These are phyloP conservation scores for Atopsyche davidsoni DNA, from an alignment of 1,140 invertebrate species.

Conservation along the genomic window DNA sequence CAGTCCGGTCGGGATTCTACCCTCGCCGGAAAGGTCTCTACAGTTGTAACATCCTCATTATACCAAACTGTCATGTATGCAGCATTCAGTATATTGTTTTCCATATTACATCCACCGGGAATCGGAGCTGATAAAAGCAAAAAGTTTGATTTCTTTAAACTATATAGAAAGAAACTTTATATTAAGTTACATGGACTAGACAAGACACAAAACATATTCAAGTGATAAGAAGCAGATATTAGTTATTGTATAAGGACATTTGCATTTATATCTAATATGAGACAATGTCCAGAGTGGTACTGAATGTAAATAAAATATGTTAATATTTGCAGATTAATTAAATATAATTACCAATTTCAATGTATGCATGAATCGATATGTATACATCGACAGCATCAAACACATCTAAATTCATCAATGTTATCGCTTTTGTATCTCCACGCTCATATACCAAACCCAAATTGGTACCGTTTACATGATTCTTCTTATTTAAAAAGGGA, in stretches of 20 bases:
- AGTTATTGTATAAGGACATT: too few species aligned
- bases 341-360: slow-evolving; percentile 44
- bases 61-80: slow-evolving; percentile 56
- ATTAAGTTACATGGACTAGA: too few species aligned
- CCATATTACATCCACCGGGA: slow-evolving; percentile 73
- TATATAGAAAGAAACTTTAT: slow-evolving; percentile 10
- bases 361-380: slow-evolving; percentile 52
- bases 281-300: too few species aligned
- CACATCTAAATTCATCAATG: slow-evolving; percentile 43
- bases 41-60: slow-evolving; percentile 47
- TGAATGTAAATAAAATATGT: too few species aligned
- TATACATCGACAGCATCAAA: slow-evolving; percentile 38
- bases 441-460: slow-evolving; percentile 52
- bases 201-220: too few species aligned
- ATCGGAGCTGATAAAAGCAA: slow-evolving; percentile 55
- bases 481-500: slow-evolving; percentile 32
- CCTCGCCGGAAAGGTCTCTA: slow-evolving; percentile 56
- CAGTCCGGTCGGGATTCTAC: slow-evolving; percentile 31
- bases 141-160: slow-evolving; percentile 19
- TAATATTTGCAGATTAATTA: too few species aligned
- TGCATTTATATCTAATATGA: too few species aligned
- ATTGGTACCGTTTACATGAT: slow-evolving; percentile 52
- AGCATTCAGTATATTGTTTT: slow-evolving; percentile 56
- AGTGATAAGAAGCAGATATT: too few species aligned
- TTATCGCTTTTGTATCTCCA: slow-evolving; percentile 29